Evolutionary conservation across 2,888 invertebrate species (phyloP), one percentile per base, ranked within the genome.

Genomic region (Phania funesta): DNA sequence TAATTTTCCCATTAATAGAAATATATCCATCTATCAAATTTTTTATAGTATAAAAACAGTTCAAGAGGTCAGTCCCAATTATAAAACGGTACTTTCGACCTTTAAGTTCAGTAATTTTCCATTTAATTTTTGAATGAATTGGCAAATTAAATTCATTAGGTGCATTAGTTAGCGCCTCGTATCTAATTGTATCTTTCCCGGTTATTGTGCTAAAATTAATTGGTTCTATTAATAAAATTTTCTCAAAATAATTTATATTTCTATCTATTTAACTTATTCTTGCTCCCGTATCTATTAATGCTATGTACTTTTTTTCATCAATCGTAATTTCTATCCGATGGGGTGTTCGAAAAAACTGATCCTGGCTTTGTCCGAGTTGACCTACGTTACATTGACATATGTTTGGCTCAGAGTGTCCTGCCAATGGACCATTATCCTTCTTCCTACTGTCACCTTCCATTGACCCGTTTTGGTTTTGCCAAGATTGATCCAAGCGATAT

Each of bases 1-100:
- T 73, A 32, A n/a, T 41, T n/a, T 16, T 58, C 0, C 24, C n/a
- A 41, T 65, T n/a, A n/a, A n/a, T n/a, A 65, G 13, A 71, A 22
- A 5, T 35, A 38, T 7, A 70, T 77, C 1, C 60, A 1, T 56
- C 71, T 46, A 1, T 74, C 67, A 78, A n/a, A 74, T 74, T 74
- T 50, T 74, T 70, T 11, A 48, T 50, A 8, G 76, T 62, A 9
- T 76, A 46, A 5, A 65, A 38, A n/a, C 32, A 65, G 4, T 71
- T 65, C 3, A 76, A 2, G 16, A 76, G 1, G 11, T 76, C 76
- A 26, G 32, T 41, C 0, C 76, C 70, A 13, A 54, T 70, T 16
- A 80, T 70, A 52, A 80, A 80, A 5, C 24, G 5, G 44, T 77
- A 77, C 11, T 26, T 81, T 67, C 71, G 9, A 1, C 52, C 60